phyloP scores from a whole-genome alignment of 2,797 vertebrate species.

The Poeciliopsis paucimaculata region DNA sequence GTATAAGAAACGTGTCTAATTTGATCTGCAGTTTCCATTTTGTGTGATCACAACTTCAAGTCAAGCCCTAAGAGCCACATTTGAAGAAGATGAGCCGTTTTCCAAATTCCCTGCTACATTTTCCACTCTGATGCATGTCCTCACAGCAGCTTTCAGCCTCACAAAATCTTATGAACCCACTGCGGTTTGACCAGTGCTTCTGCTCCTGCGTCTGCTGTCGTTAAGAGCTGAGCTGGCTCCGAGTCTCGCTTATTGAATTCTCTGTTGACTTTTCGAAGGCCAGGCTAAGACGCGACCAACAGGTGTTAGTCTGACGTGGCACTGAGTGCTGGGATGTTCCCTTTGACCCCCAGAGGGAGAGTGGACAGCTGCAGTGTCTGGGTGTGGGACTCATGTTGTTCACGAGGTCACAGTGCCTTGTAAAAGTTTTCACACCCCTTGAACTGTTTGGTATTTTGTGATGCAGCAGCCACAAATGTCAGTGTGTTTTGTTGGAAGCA shows the following conservation, averaged over 20 bases:
- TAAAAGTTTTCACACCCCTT: conserved; percentile 4
- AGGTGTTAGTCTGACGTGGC: conserved; percentile 71
- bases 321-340: conserved; percentile 70
- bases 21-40: conserved; percentile 6
- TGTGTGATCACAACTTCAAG: conserved; percentile 30
- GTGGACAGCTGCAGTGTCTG: conserved; percentile 75
- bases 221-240: conserved; percentile 24
- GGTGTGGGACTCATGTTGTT: conserved; percentile 25
- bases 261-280: conserved; percentile 71
- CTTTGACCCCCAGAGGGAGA: conserved; percentile 68
- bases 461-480: neutral
- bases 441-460: neutral
- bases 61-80: conserved; percentile 34
- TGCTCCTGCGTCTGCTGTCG: neutral
- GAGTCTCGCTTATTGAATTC: conserved; percentile 78
- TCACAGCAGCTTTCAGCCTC: conserved; percentile 25
- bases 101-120: conserved; percentile 33
- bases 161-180: conserved; percentile 8
- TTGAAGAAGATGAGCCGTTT: conserved; percentile 13
- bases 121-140: conserved; percentile 38
- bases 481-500: neutral
- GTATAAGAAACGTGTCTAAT: conserved; percentile 27
- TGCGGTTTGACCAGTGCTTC: neutral
- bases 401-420: conserved; percentile 35
- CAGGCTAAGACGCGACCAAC: conserved; percentile 66